Evolutionary conservation across 1,140 invertebrate genomes (phyloP), one percentile per base, ranked within the genome.

Genomic region (Microplitis demolitor): DNA sequence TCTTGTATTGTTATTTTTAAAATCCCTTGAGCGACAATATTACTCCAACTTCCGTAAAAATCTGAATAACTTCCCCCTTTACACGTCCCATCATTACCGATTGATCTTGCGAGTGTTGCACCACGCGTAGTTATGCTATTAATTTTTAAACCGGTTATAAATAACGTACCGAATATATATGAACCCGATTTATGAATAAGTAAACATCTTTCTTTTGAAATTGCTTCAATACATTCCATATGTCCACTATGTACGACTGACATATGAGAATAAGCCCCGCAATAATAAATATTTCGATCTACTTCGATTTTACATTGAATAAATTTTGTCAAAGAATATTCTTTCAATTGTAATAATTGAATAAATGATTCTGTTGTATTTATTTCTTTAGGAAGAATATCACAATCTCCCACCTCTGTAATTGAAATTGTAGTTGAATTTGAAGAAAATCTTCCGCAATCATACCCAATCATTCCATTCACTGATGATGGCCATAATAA

Each of bases 251-350:
- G n/a, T n/a, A n/a, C n/a, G n/a, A n/a, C n/a, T n/a, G n/a, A n/a
- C n/a, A n/a, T n/a, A n/a, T n/a, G n/a, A n/a, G n/a, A n/a, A n/a
- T n/a, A n/a, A n/a, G n/a, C n/a, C n/a, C n/a, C n/a, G n/a, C n/a
- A n/a, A n/a, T n/a, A n/a, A n/a, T n/a, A n/a, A n/a, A n/a, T 61
- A 3, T 54, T 66, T 8, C 76, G 60, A 45, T 67, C 16, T 6
- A 77, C 60, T 63, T 72, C 68, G 4, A 77, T 67, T 68, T 73
- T 72, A 34, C 71, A 77, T 61, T 74, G 76, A 33, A 70, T 54
- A 0, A 77, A 70, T 54, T 71, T 61, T 14, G 67, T 60, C 14
- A 54, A 33, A n/a, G 35, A 4, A 60, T 66, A 76, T 13, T 73
- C 71, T 9, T 34, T 37, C 31, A 68, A n/a, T 63, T 76, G 75